Evolutionary conservation across 2,113 vertebrate species (phyloP).

Genomic region (Panthera uncia): DNA sequence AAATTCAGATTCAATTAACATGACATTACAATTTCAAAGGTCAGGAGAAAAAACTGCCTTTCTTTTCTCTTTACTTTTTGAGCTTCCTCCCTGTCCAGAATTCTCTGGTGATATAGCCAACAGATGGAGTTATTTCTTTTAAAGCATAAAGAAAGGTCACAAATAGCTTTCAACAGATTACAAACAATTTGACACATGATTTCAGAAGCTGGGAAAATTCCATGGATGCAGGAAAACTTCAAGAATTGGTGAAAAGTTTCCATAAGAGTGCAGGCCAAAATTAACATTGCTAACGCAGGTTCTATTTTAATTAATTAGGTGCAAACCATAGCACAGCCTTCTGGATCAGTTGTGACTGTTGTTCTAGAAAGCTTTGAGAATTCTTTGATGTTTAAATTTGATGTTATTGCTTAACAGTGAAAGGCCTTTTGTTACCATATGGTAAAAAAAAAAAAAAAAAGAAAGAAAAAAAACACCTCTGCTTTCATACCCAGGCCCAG

Average conservation of each 20-base stretch:
- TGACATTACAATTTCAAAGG: conserved; percentile 66
- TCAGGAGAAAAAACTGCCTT: conserved; percentile 53
- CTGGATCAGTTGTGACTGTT: background rate
- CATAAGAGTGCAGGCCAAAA: conserved; percentile 8
- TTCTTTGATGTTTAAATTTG: conserved; percentile 49
- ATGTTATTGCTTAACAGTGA: conserved; percentile 14
- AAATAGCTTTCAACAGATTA: conserved; percentile 71
- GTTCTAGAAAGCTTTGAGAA: background rate
- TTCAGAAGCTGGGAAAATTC: conserved; percentile 67
- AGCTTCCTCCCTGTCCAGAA: conserved; percentile 38
- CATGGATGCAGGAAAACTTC: conserved; percentile 22
- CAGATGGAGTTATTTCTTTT: conserved; percentile 68
- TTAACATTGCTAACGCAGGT: conserved; percentile 19
- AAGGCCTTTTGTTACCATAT: conserved; percentile 11
- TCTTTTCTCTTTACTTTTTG: conserved; percentile 50
- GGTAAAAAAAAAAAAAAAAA: background rate
- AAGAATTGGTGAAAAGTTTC: conserved; percentile 37
- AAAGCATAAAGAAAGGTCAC: conserved; percentile 71
- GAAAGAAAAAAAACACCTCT: background rate
- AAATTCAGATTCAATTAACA: conserved; percentile 65
- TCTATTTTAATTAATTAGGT: conserved; percentile 48
- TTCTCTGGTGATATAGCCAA: conserved; percentile 51
- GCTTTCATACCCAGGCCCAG: background rate
- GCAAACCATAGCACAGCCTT: background rate
- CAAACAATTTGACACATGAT: conserved; percentile 61